phyloP scores from a whole-genome alignment of 2,888 invertebrate species.

The Parelbella ahira region DNA sequence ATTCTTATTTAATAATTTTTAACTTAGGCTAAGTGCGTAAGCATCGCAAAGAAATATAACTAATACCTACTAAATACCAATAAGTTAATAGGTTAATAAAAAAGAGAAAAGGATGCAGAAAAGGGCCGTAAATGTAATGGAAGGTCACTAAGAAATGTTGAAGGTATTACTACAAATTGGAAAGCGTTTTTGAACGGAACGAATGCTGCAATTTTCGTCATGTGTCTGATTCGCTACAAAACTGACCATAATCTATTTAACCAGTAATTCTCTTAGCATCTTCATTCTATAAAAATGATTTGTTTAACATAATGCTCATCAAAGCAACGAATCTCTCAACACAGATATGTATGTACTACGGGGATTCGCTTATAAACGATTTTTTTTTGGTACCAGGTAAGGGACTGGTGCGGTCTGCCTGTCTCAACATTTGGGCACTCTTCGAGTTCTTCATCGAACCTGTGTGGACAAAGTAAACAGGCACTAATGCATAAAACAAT shows the following conservation, averaged over 20 bases:
- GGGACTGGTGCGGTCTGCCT: slow-evolving; percentile 82
- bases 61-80: slow-evolving; percentile 30
- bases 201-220: slow-evolving; percentile 4
- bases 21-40: slow-evolving; percentile 50
- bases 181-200: slow-evolving; percentile 13
- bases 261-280: slow-evolving; percentile 51
- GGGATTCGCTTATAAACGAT: slow-evolving; percentile 63
- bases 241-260: slow-evolving; percentile 15
- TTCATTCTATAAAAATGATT: slow-evolving; percentile 51
- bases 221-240: slow-evolving; percentile 21
- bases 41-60: slow-evolving; percentile 59
- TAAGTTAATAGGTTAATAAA: slow-evolving; percentile 30
- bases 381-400: slow-evolving; percentile 76
- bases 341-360: slow-evolving; percentile 62
- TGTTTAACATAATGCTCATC: slow-evolving; percentile 49
- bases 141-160: slow-evolving; percentile 6
- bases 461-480: slow-evolving; percentile 77
- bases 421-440: slow-evolving; percentile 84
- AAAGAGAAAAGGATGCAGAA: slow-evolving; percentile 32
- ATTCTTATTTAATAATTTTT: slow-evolving; percentile 21
- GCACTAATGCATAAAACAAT: slow-evolving; percentile 60
- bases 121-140: slow-evolving; percentile 14
- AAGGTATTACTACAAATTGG: slow-evolving; percentile 11
- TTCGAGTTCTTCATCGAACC: slow-evolving; percentile 84
- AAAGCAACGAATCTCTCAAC: slow-evolving; percentile 57